phyloP scores from a whole-genome alignment of 2,113 vertebrate genomes.

The Zosterops hypoxanthus region DNA sequence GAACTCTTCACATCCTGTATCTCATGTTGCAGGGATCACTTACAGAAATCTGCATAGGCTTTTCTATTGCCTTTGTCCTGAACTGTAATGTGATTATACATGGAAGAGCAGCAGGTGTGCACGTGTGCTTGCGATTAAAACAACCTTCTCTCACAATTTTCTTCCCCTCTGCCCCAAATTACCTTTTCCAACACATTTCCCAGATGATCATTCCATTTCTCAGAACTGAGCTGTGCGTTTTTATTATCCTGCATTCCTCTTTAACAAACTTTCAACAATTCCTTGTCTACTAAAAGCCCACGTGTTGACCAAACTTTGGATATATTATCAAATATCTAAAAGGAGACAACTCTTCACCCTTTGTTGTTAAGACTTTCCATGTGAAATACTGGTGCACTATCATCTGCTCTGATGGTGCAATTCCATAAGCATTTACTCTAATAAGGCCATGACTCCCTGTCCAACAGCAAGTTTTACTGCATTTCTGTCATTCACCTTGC shows the following conservation, averaged over 20 bases:
- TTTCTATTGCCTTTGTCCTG: background rate
- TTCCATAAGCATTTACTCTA: background rate
- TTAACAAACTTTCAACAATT: background rate
- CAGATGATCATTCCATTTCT: background rate
- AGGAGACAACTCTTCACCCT: background rate
- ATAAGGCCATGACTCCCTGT: background rate
- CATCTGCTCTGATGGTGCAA: background rate
- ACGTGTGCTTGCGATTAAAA: background rate
- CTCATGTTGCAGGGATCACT: background rate
- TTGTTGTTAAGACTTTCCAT: background rate
- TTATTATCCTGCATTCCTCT: background rate
- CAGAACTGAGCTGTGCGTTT: background rate
- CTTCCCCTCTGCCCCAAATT: background rate
- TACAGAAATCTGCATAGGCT: slow-evolving; percentile 12
- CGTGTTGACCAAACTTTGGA: background rate
- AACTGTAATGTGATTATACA: background rate
- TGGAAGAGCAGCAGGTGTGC: background rate
- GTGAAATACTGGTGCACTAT: background rate
- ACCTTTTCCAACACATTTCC: background rate
- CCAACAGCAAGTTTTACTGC: background rate
- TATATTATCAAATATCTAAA: background rate
- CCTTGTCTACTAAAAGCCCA: background rate
- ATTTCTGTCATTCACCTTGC: background rate
- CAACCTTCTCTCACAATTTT: background rate
- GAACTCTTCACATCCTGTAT: background rate